A percentile compares a stretch with the other conserved stretches of the same genome.
Conservation (phyloP, 2,113 vertebrate genomes). For the Hypanus sabinus region DNA sequence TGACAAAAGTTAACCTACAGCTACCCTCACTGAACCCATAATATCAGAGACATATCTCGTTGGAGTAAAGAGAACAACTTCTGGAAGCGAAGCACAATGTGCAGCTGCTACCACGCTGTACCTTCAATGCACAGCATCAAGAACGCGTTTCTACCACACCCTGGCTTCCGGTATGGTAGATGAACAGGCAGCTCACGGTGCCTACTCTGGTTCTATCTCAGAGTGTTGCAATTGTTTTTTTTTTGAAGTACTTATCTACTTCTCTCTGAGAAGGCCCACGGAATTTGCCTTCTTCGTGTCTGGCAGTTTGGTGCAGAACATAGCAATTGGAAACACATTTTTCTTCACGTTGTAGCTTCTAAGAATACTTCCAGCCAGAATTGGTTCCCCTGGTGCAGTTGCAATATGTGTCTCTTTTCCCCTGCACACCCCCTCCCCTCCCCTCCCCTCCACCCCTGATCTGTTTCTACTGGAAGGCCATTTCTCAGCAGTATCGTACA, state of each 20-base stretch:
- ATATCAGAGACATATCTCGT: too few relatives aligned
- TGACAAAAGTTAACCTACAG: too few relatives aligned
- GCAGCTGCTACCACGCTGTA: too few relatives aligned
- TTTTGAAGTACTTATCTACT: background rate
- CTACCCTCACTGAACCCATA: too few relatives aligned
- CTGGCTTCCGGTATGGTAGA: background rate
- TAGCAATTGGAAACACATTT: background rate
- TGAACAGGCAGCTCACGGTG: background rate
- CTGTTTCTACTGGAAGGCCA: background rate
- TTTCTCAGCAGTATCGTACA: background rate
- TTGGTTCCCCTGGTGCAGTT: background rate
- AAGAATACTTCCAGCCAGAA: background rate
- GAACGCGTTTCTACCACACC: too few relatives aligned
- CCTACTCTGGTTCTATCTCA: background rate
- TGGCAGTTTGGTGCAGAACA: background rate
- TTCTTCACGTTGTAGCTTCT: too few relatives aligned
- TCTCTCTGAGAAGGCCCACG: background rate
- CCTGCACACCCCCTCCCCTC: too few relatives aligned
- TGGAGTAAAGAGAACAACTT: too few relatives aligned
- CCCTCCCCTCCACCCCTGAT: background rate
- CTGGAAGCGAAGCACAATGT: too few relatives aligned
- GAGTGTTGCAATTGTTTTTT: background rate
- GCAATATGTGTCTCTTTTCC: background rate
- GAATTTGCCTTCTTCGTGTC: background rate
- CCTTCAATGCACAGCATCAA: too few relatives aligned